These are phyloP conservation scores for Drosophila asahinai DNA, from an alignment of 1,140 invertebrate species.

Conservation along the genomic window DNA sequence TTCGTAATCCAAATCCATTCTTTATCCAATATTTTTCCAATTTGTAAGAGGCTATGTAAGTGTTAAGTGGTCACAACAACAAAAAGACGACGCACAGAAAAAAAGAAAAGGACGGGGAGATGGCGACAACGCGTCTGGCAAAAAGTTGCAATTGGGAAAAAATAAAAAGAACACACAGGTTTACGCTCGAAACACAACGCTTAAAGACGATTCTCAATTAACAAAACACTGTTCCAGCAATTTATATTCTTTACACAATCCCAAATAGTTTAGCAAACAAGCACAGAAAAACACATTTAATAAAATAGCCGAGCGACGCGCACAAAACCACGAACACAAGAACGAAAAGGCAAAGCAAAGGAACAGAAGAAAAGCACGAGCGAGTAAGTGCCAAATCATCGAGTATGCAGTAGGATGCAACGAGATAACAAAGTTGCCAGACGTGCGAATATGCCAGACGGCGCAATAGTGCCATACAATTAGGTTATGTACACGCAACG, in stretches of 20 bases:
- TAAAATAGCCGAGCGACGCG: conserved; percentile 28
- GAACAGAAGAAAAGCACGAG: background rate
- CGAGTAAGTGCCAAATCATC: background rate
- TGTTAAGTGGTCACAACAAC: background rate
- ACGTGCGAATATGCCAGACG: background rate
- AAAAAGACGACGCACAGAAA: conserved; percentile 5
- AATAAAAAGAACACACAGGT: background rate
- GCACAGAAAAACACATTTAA: conserved; percentile 32
- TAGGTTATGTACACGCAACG: background rate
- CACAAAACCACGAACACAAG: conserved; percentile 21
- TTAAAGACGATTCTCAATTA: background rate
- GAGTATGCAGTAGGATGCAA: conserved; percentile 10
- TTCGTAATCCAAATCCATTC: background rate
- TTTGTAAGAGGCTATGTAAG: background rate
- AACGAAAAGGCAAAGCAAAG: conserved; percentile 19
- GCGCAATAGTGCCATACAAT: background rate
- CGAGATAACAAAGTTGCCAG: background rate
- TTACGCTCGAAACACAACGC: conserved; percentile 7
- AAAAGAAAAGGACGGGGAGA: background rate
- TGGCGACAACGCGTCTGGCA: background rate
- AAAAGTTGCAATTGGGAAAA: background rate
- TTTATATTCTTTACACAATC: background rate
- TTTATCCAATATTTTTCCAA: background rate
- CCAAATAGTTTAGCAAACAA: background rate
- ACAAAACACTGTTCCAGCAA: conserved; percentile 10